Evolutionary conservation across 2,113 vertebrate species (phyloP).

Genomic region (Clarias batrachus): DNA sequence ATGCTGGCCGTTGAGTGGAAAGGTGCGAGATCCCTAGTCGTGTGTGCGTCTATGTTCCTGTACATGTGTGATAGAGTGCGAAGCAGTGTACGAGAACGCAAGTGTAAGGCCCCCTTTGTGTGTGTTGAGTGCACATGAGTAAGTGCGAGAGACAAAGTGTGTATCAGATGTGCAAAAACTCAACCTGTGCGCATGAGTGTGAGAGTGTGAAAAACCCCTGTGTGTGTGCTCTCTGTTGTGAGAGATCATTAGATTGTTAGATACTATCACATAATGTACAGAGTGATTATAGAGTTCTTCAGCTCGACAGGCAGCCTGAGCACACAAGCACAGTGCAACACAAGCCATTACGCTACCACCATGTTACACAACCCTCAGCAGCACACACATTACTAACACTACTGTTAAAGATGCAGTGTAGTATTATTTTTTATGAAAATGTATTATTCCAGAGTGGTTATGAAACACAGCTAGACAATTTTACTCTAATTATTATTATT

Average conservation of each 20-base stretch:
- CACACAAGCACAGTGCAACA: neutral
- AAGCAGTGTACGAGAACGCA: neutral
- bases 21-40: conserved; percentile 43
- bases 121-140: neutral
- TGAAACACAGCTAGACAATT: neutral
- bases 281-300: conserved; percentile 31
- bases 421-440: neutral
- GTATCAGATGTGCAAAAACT: neutral
- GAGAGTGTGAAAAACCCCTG: conserved; percentile 15
- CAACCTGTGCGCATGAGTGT: conserved; percentile 18
- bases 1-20: conserved; percentile 44
- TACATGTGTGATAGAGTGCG: neutral
- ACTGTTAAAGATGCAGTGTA: neutral
- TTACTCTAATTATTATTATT: neutral
- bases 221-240: neutral
- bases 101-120: conserved; percentile 10
- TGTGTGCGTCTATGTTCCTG: conserved; percentile 28
- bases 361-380: neutral
- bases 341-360: neutral
- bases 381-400: neutral
- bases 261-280: conserved; percentile 9
- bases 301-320: conserved; percentile 18
- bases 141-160: neutral
- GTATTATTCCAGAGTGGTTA: neutral
- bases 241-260: conserved; percentile 31